Evolutionary conservation across 2,113 vertebrate species (phyloP).

Genomic region (Eurypyga helias): DNA sequence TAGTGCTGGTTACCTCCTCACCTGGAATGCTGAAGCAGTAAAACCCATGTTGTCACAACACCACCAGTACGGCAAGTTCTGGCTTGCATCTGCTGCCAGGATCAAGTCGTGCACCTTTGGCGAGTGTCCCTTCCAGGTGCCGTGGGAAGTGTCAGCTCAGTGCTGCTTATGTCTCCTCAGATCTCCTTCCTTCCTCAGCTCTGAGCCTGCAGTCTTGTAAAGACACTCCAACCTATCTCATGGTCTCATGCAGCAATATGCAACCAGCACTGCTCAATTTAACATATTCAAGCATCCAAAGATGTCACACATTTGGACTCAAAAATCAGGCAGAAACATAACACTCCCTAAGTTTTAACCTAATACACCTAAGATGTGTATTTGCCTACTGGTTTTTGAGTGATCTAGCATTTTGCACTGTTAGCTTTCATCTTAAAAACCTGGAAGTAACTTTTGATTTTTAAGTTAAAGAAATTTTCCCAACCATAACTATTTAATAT

Average conservation of each 20-base stretch:
- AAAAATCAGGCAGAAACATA: background rate
- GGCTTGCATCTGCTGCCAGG: background rate
- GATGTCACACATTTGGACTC: background rate
- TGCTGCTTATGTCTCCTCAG: background rate
- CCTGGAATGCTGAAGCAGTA: background rate
- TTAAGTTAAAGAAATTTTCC: background rate
- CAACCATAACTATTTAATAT: background rate
- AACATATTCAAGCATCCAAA: background rate
- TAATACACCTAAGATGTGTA: background rate
- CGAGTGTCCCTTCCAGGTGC: background rate
- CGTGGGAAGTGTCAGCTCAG: background rate
- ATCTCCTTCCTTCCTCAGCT: background rate
- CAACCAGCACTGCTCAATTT: background rate
- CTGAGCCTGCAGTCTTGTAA: background rate
- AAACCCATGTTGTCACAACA: background rate
- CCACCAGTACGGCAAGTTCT: background rate
- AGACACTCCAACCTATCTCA: background rate
- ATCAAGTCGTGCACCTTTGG: background rate
- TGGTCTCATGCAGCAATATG: background rate
- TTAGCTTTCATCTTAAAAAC: background rate
- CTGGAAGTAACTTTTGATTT: background rate
- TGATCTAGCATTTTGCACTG: background rate
- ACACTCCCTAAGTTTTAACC: background rate
- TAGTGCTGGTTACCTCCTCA: background rate
- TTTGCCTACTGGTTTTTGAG: background rate